These are phyloP conservation scores for Eupithecia tripunctaria DNA, from an alignment of 2,888 invertebrate genomes.

Conservation along the genomic window DNA sequence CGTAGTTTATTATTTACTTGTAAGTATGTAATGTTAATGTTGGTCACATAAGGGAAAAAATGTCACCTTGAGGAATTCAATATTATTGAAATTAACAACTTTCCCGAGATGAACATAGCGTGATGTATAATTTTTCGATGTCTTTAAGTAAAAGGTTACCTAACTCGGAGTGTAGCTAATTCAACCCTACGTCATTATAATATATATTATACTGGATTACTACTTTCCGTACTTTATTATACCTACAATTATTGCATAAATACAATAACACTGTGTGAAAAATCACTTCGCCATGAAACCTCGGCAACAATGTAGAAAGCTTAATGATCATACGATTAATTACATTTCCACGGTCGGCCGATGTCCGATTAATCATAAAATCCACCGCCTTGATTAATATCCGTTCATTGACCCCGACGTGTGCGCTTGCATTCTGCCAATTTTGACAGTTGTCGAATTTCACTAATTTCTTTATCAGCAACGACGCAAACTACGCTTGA, in stretches of 20 bases:
- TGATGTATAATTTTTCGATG: not conserved
- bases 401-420: constrained; percentile 38
- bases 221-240: not conserved
- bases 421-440: constrained; percentile 47
- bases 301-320: constrained; percentile 38
- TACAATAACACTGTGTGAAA: constrained; percentile 10
- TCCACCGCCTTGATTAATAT: constrained; percentile 46
- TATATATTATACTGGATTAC: not conserved
- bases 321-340: constrained; percentile 46
- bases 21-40: not conserved
- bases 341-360: constrained; percentile 44
- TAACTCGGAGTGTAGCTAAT: not conserved
- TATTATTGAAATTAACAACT: not conserved
- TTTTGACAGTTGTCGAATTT: constrained; percentile 43
- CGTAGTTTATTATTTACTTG: not conserved
- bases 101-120: not conserved
- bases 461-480: constrained; percentile 13
- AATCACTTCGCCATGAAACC: not conserved
- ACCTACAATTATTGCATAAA: constrained; percentile 6
- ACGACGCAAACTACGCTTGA: not conserved
- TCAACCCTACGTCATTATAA: not conserved
- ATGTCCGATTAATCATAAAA: constrained; percentile 45
- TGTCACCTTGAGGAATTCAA: constrained; percentile 5
- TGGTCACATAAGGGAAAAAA: not conserved
- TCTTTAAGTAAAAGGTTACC: not conserved